These are phyloP conservation scores for Stichodactyla mertensii DNA, from an alignment of 64 coral and sea anemone species.

Conservation along the genomic window DNA sequence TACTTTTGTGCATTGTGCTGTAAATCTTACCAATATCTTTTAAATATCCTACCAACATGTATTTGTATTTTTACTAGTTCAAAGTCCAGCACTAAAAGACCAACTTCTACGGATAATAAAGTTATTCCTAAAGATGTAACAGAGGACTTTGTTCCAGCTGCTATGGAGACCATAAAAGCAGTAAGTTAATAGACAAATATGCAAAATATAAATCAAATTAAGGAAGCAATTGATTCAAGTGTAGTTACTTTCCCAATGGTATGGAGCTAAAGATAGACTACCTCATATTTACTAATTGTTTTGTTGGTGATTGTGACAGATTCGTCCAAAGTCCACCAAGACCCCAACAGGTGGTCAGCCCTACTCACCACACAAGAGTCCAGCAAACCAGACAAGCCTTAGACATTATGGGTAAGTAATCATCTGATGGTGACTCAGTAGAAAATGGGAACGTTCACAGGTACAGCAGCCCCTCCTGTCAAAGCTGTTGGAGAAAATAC, in stretches of 20 bases:
- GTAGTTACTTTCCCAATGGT: no score
- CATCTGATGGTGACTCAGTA: no score
- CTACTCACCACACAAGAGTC: constrained; percentile 63
- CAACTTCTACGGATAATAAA: constrained; percentile 32
- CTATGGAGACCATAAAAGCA: constrained; percentile 55
- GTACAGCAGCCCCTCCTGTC: no score
- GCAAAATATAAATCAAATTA: no score
- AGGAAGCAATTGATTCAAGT: no score
- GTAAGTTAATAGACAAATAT: constrained; percentile 22
- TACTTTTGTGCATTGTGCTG: no score
- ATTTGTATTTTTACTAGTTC: not conserved
- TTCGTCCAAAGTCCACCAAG: constrained; percentile 59
- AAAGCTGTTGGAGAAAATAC: no score
- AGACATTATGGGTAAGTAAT: constrained; percentile 60
- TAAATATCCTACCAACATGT: not conserved
- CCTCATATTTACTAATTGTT: not conserved
- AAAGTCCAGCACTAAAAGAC: constrained; percentile 34
- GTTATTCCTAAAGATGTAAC: constrained; percentile 76
- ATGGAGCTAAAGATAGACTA: no score
- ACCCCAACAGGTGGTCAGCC: constrained; percentile 78
- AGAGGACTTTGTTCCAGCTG: constrained; percentile 73
- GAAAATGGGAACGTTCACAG: no score
- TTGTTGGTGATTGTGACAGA: constrained; percentile 18
- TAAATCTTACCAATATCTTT: no score
- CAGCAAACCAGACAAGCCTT: constrained; percentile 14